Evolutionary conservation across 2,113 vertebrate species (phyloP).

Genomic region (Pteruthius melanotis): DNA sequence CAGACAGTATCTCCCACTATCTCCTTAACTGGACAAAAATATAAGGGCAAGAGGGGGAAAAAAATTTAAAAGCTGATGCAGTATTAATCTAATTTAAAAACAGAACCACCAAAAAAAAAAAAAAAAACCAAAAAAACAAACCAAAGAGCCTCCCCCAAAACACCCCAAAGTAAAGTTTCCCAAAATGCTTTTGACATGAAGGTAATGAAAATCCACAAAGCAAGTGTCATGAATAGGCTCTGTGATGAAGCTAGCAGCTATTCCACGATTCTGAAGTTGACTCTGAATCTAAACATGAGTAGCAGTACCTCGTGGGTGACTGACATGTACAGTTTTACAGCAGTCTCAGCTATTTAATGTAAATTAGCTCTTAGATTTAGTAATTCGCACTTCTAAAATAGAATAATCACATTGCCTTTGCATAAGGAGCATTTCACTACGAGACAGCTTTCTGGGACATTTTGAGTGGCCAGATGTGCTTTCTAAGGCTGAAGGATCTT

Average conservation of each 20-base stretch:
- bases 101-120: neutral
- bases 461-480: neutral
- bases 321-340: neutral
- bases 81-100: neutral
- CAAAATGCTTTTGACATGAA: neutral
- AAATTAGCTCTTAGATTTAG: neutral
- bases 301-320: neutral
- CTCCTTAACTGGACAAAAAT: neutral
- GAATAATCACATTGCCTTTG: neutral
- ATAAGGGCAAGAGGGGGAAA: neutral
- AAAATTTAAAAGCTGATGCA: neutral
- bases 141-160: neutral
- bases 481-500: neutral
- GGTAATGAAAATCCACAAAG: neutral
- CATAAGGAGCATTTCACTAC: neutral
- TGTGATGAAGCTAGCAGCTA: neutral
- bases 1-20: neutral
- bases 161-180: neutral
- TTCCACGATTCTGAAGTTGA: neutral
- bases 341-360: neutral
- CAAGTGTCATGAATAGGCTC: neutral
- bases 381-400: neutral
- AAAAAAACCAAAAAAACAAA: neutral
- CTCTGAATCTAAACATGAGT: neutral
- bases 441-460: neutral